Base-by-base conservation (phyloP, 2,888 invertebrate species). In the Eledona agricola region DNA sequence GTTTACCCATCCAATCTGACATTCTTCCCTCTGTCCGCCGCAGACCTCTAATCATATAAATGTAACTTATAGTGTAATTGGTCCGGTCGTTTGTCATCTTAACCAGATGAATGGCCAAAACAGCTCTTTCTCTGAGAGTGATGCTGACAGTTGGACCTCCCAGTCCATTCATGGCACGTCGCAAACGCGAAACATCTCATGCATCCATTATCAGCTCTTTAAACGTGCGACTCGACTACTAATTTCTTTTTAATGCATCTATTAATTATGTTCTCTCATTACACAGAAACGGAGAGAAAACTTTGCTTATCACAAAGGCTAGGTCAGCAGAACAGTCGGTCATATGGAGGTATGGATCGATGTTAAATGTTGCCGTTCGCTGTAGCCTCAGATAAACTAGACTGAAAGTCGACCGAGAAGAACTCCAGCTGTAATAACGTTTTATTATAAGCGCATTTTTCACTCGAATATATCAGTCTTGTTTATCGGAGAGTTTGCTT, bases 241-340 rank as follows among this genome's bases (percentile, higher is more conserved):
- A 23, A n/a, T 47, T 26, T 20, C 9, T 28, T 52, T 29, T 13
- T 28, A 4, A 12, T 11, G 4, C 15, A 28, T 37, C 20, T 13
- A 42, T 28, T 50, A 42, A 42, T 50, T 32, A 56, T 55, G 61
- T 46, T 64, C 61, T 67, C 63, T 66, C 63, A 55, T 72, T 69
- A 58, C 56, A 63, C 73, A 76, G 76, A 75, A 75, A 71, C 70
- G 76, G 75, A 66, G 76, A 76, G 74, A 76, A 76, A 74, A 75
- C 76, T 61, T 75, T 76, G 66, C 76, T 76, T 74, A 76, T 76
- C 73, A 76, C 76, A 71, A 76, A 76, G 73, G 76, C 76, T 72
- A 73, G 75, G 70, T 76, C 76, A 67, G 76, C 76, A 69, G 76
- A 76, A 72, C 76, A 75, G 69, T 72, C 74, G 60, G 72, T 73